Base-by-base conservation (phyloP, 2,888 invertebrate genomes). In the Mimumesa dahlbomi region DNA sequence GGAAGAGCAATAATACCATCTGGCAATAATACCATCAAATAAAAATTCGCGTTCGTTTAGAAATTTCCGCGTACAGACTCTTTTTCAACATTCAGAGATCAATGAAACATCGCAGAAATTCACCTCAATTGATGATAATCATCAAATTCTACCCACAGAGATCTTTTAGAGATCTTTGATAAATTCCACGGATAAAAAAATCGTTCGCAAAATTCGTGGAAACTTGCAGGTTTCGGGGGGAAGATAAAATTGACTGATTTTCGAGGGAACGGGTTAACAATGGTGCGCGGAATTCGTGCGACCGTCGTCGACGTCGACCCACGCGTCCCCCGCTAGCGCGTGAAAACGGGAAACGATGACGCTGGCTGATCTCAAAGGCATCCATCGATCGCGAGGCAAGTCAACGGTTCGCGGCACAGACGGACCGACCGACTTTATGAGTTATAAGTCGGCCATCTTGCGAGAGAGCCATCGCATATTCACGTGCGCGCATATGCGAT, bases 381-480 rank as follows among this genome's bases (percentile, higher is more conserved):
- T 82, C 79, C 84, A 85, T 85, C 85, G 85, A 85, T 85, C 85
- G 85, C 75, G 67, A 70, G 75, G 67, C 76, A 77, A n/a, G 76
- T 73, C 79, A 69, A 73, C 75, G 63, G 58, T 53, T 66, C 63
- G 63, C 74, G 74, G 63, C 74, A 71, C 48, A 63, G 77, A 68
- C 25, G n/a, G n/a, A n/a, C 82, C 83, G 81, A 81, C 79, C 81
- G 81, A 87, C 84, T 88, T 88, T 88, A 88, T 86, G 88, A 88
- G 84, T 88, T 88, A 87, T 86, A 87, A 88, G 87, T 85, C 88
- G 85, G 89, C 88, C 88, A 89, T 89, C 84, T 89, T 88, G 87
- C 82, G 73, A 78, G 73, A 78, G 78, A 87, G 81, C 84, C 85
- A 87, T 87, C 87, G 78, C 83, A 83, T 85, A 87, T 87, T 86